phyloP scores from a whole-genome alignment of 2,888 invertebrate genomes.

The Elegia similella region DNA sequence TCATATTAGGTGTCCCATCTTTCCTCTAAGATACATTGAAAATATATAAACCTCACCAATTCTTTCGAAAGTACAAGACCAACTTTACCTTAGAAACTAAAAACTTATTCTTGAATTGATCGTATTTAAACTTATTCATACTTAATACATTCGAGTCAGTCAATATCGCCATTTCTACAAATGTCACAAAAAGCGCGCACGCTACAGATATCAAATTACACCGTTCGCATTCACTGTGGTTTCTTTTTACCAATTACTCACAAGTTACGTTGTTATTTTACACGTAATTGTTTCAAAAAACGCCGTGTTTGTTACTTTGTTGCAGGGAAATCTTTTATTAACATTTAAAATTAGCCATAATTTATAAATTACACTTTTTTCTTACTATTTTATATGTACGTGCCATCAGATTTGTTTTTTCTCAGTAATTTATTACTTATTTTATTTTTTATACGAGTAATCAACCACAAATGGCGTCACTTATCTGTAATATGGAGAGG shows the following conservation, averaged over 20 bases:
- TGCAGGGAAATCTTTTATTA: not conserved
- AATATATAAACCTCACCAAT: too few relatives aligned
- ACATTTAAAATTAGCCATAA: not conserved
- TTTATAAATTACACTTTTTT: not conserved
- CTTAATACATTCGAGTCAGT: not conserved
- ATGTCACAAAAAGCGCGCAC: constrained; percentile 1
- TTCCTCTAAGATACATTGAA: too few relatives aligned
- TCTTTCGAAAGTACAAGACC: too few relatives aligned
- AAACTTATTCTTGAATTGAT: too few relatives aligned
- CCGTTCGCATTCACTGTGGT: not conserved
- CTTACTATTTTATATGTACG: not conserved
- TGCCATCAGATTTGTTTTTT: not conserved
- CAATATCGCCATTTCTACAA: not conserved
- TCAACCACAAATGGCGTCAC: too few relatives aligned
- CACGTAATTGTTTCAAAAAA: not conserved
- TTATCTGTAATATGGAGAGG: too few relatives aligned
- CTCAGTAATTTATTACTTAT: not conserved
- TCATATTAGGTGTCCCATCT: too few relatives aligned
- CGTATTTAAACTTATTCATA: not conserved
- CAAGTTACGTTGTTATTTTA: not conserved
- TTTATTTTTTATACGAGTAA: too few relatives aligned
- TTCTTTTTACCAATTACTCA: constrained; percentile 6
- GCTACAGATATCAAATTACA: constrained; percentile 6
- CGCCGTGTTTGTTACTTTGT: not conserved
- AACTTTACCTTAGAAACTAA: too few relatives aligned